Percentiles rank a stretch among this genome's conserved stretches.
Evolutionary conservation across 2,888 invertebrate genomes (phyloP).

Genomic region (Tetranychus piercei): DNA sequence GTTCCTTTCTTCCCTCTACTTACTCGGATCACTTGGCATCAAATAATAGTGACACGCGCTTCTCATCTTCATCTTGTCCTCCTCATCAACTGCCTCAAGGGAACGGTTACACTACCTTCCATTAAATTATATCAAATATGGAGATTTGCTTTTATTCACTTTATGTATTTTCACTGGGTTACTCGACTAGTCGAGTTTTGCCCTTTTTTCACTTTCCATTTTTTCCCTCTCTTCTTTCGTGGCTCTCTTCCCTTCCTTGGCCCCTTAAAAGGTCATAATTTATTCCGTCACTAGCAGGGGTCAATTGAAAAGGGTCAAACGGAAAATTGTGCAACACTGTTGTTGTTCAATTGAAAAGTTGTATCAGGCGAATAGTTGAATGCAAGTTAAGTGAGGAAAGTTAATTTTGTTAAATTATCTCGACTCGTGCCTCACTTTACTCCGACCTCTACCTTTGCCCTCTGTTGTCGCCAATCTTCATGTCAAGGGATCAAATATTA

Average conservation of each 20-base stretch:
- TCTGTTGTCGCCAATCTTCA: too few relatives aligned
- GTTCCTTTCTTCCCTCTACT: too few relatives aligned
- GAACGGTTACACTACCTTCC: neutral
- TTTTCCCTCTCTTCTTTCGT: neutral
- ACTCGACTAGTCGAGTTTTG: neutral
- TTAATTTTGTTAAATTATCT: neutral
- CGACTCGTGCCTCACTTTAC: neutral
- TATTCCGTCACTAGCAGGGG: neutral
- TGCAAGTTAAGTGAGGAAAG: neutral
- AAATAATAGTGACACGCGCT: neutral
- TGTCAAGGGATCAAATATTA: neutral
- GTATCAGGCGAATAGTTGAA: neutral
- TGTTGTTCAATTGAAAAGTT: neutral
- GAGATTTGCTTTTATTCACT: neutral
- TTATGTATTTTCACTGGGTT: neutral
- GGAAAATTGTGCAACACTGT: neutral
- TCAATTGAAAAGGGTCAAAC: neutral
- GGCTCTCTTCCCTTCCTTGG: neutral
- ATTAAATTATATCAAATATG: conserved; percentile 1
- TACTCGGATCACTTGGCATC: neutral
- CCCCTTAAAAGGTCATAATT: neutral
- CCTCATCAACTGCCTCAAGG: neutral
- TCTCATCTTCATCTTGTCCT: neutral
- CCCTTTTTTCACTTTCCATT: too few relatives aligned
- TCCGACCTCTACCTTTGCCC: neutral